Evolutionary conservation across 2,888 invertebrate species (phyloP), one percentile per base, ranked within the genome.

Genomic region (Acanthoscelides obtectus): DNA sequence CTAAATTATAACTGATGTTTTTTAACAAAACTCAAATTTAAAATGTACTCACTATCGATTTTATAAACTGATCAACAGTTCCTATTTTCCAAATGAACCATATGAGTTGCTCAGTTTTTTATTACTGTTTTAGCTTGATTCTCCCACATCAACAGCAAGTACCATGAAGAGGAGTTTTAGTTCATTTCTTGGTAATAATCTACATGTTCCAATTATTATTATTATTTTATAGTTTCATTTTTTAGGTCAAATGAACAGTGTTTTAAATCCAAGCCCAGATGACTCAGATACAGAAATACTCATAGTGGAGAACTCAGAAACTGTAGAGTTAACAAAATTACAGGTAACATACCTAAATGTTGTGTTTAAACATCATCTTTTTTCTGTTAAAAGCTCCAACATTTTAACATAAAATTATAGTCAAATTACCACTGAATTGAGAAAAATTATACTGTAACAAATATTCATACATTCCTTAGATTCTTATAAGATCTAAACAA

Each of bases 151-250:
- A n/a, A 88, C 92, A 64, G 92, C 91, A 1, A 91, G 89, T 83
- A 89, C 88, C 3, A 90, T 93, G 88, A 93, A 92, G 83, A 89
- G 91, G 81, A 92, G 92, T 79, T 86, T 93, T 67, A 92, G 92
- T 82, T 89, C 88, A 77, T 92, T 93, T 81, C 87, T 93, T 79
- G 91, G 89, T 89, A 83, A 84, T 66, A 66, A 66, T 1, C 20
- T 21, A 21, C 5, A 20, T 21, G 8, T 21, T 66, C 12, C 67
- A 45, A 71, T 72, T 45, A 45, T 69, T 73, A 64, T 22, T n/a
- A n/a, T n/a, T n/a, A n/a, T n/a, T n/a, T 2, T 22, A 67, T 21
- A 27, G 20, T 22, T n/a, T 45, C 6, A 70, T 6, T 69, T 81
- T 83, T 6, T 81, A 89, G 90, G 90, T 80, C 91, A 92, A 87